Conservation (phyloP, 2,888 invertebrate genomes). For the Taphrorychus bicolor region DNA sequence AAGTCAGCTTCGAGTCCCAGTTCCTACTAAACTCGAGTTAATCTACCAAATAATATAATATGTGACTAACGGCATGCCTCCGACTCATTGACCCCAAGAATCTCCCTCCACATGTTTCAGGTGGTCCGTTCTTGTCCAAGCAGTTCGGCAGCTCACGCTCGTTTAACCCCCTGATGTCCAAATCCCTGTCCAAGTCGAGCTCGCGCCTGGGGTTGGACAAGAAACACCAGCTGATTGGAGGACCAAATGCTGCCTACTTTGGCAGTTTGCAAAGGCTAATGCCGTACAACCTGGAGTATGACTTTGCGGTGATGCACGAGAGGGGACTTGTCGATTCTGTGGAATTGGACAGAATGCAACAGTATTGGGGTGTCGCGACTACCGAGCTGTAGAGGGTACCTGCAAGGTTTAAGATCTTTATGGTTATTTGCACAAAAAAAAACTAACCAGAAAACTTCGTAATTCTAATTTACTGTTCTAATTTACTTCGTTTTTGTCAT, state of each 20-base stretch:
- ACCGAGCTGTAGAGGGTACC: conserved; percentile 73
- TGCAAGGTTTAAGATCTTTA: no score
- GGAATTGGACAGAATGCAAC: conserved; percentile 86
- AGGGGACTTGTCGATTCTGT: conserved; percentile 76
- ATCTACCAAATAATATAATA: neutral
- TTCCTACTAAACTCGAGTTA: neutral
- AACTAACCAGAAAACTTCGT: no score
- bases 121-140: conserved; percentile 69
- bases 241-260: conserved; percentile 87
- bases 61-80: conserved; percentile 35
- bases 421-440: no score
- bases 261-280: conserved; percentile 83
- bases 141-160: conserved; percentile 83
- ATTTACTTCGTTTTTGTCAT: no score
- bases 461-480: no score
- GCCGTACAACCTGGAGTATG: conserved; percentile 85
- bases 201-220: conserved; percentile 61
- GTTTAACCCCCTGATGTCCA: conserved; percentile 70
- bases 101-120: conserved; percentile 24
- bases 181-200: conserved; percentile 64
- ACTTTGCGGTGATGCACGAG: conserved; percentile 84
- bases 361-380: conserved; percentile 90
- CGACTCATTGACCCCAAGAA: conserved; percentile 15
- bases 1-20: no score
- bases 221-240: conserved; percentile 66